Base-by-base conservation (phyloP, 1,140 invertebrate genomes). In the Drosophila asahinai region DNA sequence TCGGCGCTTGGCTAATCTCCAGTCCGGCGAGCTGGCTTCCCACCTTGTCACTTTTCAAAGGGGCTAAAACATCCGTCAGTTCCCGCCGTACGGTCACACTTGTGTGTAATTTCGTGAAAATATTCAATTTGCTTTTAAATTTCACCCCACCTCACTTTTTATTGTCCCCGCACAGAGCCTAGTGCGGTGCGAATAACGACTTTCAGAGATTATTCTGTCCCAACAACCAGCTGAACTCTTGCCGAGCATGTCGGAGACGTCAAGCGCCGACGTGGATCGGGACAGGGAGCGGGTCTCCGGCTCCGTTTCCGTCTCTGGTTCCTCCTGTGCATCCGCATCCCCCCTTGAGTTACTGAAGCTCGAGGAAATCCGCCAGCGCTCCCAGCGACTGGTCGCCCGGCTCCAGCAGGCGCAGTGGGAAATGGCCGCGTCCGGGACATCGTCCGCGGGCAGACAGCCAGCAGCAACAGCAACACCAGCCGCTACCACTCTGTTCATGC, bases 191-290 rank as follows among this genome's bases (percentile, higher is more conserved):
- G 5, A 19, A 27, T 2, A 27, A 45, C 48, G 27, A 22, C 14
- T 40, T n/a, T 38, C 27, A 45, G 22, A 19, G 12, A 51, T 38
- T 12, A 65, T 5, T n/a, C 5, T 33, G 12, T 15, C n/a, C 17
- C 3, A 22, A 30, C 5, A 5, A 48, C 30, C 7, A 38, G 17
- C 42, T 6, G 30, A 27, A 25, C 47, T 19, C 48, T 30, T 25
- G 25, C n/a, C 6, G 40, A 55, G 30, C 12, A 84, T 86, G 83
- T 86, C 83, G 17, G 77, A 80, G 61, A 62, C 75, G 42, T 82
- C 79, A 52, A 82, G 75, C 75, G 64, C 63, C 45, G 60, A 65
- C 38, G 52, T 76, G 43, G 61, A 33, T 14, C 47, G 61, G 42
- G 68, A 86, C 59, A 67, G 77, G 64, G 30, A 66, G 40, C 40